Conservation (phyloP, 2,888 invertebrate genomes). For the Parnassius apollo region DNA sequence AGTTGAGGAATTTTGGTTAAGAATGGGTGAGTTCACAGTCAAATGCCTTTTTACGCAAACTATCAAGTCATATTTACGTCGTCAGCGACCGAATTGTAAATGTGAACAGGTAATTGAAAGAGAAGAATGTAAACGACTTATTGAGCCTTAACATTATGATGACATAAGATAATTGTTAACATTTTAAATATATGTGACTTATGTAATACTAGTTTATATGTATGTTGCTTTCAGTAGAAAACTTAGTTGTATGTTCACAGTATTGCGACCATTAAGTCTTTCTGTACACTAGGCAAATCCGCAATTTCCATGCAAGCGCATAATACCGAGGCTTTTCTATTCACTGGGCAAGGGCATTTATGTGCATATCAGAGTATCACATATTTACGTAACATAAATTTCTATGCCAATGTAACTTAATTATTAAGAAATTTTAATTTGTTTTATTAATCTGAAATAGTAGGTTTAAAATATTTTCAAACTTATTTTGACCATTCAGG, state of each 20-base stretch:
- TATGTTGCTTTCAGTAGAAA: slow-evolving; percentile 5
- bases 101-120: too few relatives aligned
- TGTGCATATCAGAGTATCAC: slow-evolving; percentile 19
- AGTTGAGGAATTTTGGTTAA: too few relatives aligned
- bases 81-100: too few relatives aligned
- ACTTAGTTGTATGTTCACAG: slow-evolving; percentile 20
- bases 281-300: slow-evolving; percentile 25
- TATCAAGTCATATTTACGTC: too few relatives aligned
- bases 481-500: not conserved
- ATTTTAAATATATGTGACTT: too few relatives aligned
- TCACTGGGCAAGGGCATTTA: slow-evolving; percentile 20
- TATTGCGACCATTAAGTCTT: slow-evolving; percentile 23
- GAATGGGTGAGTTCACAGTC: too few relatives aligned
- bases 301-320: slow-evolving; percentile 28
- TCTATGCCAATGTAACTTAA: not conserved
- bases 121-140: too few relatives aligned
- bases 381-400: not conserved
- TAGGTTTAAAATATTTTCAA: not conserved
- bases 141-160: too few relatives aligned
- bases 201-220: not conserved
- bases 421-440: not conserved
- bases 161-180: too few relatives aligned
- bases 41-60: too few relatives aligned
- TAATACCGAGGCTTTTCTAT: slow-evolving; percentile 26
- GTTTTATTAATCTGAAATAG: too few relatives aligned